A percentile compares a stretch with the other conserved stretches of the same genome.
phyloP scores from a whole-genome alignment of 2,113 vertebrate genomes.

The Synodontis membranacea region DNA sequence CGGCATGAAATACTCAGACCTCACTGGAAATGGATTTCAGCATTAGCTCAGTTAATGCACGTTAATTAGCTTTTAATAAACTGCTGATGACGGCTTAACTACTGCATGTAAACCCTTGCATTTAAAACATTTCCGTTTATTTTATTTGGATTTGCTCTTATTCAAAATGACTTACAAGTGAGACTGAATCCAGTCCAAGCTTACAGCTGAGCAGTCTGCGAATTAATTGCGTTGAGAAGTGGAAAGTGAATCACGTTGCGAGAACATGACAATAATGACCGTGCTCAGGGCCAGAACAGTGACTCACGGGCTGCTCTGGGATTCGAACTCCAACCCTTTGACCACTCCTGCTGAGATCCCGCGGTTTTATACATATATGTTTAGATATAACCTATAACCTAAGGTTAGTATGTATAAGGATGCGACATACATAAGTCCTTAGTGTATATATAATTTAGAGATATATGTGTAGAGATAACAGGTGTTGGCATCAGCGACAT shows the following conservation, averaged over 20 bases:
- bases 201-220: background rate
- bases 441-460: too few relatives aligned
- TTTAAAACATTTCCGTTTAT: background rate
- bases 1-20: slow-evolving; percentile 40
- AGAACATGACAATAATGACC: background rate
- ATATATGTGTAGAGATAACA: too few relatives aligned
- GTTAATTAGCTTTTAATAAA: slow-evolving; percentile 50
- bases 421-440: too few relatives aligned
- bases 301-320: background rate
- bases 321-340: background rate
- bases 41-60: slow-evolving; percentile 27
- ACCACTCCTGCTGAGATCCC: background rate
- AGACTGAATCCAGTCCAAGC: background rate
- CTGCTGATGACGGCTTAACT: slow-evolving; percentile 18
- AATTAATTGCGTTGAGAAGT: background rate
- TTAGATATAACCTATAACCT: too few relatives aligned
- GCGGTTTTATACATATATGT: background rate
- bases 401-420: too few relatives aligned
- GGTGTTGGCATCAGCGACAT: too few relatives aligned
- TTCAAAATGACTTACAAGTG: background rate
- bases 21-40: slow-evolving; percentile 45
- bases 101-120: slow-evolving; percentile 18
- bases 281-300: background rate
- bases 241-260: background rate
- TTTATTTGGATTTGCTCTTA: background rate